Base-by-base conservation (phyloP, 2,113 vertebrate genomes). In the Pycnonotus jocosus region DNA sequence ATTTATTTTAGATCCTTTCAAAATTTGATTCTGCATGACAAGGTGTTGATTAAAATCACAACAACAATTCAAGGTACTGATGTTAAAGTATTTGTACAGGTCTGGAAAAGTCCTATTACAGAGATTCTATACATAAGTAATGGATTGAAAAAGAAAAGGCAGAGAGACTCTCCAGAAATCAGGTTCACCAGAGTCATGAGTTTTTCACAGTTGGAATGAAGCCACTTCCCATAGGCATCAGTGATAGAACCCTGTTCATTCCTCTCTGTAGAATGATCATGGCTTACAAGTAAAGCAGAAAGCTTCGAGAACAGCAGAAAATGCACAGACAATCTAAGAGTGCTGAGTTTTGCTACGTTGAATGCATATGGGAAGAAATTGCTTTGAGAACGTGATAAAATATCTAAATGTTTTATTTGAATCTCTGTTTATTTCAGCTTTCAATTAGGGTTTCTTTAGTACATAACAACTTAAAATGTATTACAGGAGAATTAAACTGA, bases 1-100 rank as follows among this genome's bases (percentile, higher is more conserved):
- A 72, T 97, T 97, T 97, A 94, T 97, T 97, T 97, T 97, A 95
- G 73, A 92, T 91, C 50, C 86, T 78, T 95, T 74, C 70, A 88
- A 91, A 96, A 96, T 94, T 93, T 93, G 81, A 95, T 97, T 88
- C 73, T 79, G 82, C 66, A 24, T 71, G 93, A 91, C 95, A 96
- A 88, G 70, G 48, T 68, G 82, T 64, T 91, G 72, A 84, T 90
- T 95, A 93, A 97, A 95, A 70, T 78, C 5, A 3, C 56, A 93
- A 68, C 45, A 81, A 57, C 3, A 19, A 81, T 86, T 72, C 53
- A 82, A 68, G 31, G 6, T 66, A 58, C 12, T 2, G 4, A 8
- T 45, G 44, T 69, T 89, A 25, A 90, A 86, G 53, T 77, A 56
- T 86, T 85, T 82, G 22, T 82, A 47, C 58, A 66, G 51, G 24